Evolutionary conservation across 2,888 invertebrate genomes (phyloP).

Genomic region (Eupithecia centaureata): DNA sequence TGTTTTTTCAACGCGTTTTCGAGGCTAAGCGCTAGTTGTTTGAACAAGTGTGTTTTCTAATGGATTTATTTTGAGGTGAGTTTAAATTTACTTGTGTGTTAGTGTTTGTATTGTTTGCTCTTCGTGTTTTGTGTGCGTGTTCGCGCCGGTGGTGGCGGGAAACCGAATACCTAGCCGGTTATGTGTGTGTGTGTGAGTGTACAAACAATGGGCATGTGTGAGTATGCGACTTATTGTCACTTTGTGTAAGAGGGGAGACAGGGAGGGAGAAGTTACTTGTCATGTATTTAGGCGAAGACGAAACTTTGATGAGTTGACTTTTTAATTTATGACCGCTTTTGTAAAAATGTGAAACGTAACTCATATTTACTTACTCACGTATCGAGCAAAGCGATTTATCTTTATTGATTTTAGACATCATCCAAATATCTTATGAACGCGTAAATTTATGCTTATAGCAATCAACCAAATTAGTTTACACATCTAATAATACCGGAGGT

Average conservation of each 20-base stretch:
- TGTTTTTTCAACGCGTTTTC: constrained; percentile 84
- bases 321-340: constrained; percentile 75
- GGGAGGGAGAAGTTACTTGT: constrained; percentile 80
- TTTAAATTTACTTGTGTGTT: constrained; percentile 84
- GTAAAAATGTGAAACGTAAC: constrained; percentile 52
- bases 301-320: constrained; percentile 79
- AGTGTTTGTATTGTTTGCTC: constrained; percentile 83
- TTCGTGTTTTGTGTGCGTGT: constrained; percentile 81
- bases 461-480: background rate
- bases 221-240: constrained; percentile 80
- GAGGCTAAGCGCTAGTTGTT: constrained; percentile 84
- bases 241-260: constrained; percentile 77
- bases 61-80: constrained; percentile 85
- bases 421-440: constrained; percentile 65
- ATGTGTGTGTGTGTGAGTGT: constrained; percentile 69
- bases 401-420: constrained; percentile 74
- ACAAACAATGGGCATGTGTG: constrained; percentile 73
- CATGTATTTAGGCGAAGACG: constrained; percentile 82
- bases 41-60: constrained; percentile 85
- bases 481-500: background rate
- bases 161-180: constrained; percentile 82
- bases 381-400: constrained; percentile 54
- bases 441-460: constrained; percentile 33
- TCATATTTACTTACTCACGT: constrained; percentile 62
- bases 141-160: constrained; percentile 81